Evolutionary conservation across 2,888 invertebrate species (phyloP).

Genomic region (Fragum fragum): DNA sequence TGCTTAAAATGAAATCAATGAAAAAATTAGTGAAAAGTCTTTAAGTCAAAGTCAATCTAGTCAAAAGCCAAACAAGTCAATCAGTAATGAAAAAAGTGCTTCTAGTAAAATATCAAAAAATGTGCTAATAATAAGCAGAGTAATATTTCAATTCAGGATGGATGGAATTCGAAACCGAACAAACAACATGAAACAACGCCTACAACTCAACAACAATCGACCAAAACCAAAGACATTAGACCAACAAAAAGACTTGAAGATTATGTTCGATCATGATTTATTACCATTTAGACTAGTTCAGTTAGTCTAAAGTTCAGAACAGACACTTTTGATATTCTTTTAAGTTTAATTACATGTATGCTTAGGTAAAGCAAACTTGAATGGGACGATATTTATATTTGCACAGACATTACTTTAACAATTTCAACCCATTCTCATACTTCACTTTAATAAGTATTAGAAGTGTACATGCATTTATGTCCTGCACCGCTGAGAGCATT

Average conservation of each 20-base stretch:
- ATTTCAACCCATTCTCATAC: background rate
- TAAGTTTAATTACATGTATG: background rate
- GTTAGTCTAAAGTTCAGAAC: background rate
- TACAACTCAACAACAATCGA: background rate
- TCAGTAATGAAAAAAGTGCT: background rate
- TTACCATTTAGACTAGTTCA: background rate
- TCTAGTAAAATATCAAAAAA: background rate
- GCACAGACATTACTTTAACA: background rate
- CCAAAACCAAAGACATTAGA: background rate
- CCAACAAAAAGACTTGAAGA: slow-evolving; percentile 9
- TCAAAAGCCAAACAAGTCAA: background rate
- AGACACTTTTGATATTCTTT: background rate
- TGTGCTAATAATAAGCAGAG: background rate
- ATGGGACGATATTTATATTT: background rate
- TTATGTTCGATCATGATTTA: background rate
- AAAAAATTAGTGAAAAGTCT: slow-evolving; percentile 4
- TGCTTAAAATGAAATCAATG: slow-evolving; percentile 14
- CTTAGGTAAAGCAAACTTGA: background rate
- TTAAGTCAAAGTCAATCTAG: slow-evolving; percentile 1
- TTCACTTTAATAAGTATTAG: background rate
- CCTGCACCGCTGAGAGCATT: background rate
- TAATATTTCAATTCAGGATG: background rate
- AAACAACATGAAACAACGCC: background rate
- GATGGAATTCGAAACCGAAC: background rate
- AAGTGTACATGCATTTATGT: background rate